Evolutionary conservation across 2,113 vertebrate species (phyloP), one percentile per base, ranked within the genome.

Genomic region (Pomatorhinus ruficollis): DNA sequence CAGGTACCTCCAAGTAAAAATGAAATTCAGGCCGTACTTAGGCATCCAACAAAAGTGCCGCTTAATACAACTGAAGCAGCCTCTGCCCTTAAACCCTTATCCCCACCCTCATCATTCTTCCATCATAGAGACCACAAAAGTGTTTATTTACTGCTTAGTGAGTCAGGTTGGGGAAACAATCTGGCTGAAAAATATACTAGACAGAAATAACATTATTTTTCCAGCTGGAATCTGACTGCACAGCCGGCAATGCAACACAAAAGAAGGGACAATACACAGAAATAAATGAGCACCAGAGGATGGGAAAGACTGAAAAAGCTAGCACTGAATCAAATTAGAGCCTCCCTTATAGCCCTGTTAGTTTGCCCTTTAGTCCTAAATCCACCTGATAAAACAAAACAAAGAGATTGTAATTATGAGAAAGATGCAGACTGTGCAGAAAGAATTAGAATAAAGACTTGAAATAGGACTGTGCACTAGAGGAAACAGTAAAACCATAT

Each of bases 141-240:
- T 87, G 49, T 76, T 93, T 95, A 88, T 90, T 95, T 96, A 92
- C 64, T 91, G 64, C 60, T 89, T 68, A 89, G 76, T 84, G 72
- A 96, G 81, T 42, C 91, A 95, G 93, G 86, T 92, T 66, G 85
- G 76, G 60, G 31, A 93, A 96, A 85, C 1, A 2, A 85, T 76
- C 63, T 90, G 57, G 28, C 60, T 90, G 61, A 92, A 93, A 90
- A 95, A 89, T 35, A 90, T 53, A 68, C 52, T 75, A 56, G 76
- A 77, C 77, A 87, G 89, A 96, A 90, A 86, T 47, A 90, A 93
- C 85, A 78, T 88, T 93, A 72, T 92, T 96, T 97, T 95, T 95
- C 80, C 85, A 93, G 76, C 76, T 93, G 93, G 80, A 95, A 95
- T 90, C 80, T 89, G 74, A 80, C 82, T 90, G 72, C 76, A 81